Base-by-base conservation (phyloP, 1,140 invertebrate species). In the Hypsibius dujardini region DNA sequence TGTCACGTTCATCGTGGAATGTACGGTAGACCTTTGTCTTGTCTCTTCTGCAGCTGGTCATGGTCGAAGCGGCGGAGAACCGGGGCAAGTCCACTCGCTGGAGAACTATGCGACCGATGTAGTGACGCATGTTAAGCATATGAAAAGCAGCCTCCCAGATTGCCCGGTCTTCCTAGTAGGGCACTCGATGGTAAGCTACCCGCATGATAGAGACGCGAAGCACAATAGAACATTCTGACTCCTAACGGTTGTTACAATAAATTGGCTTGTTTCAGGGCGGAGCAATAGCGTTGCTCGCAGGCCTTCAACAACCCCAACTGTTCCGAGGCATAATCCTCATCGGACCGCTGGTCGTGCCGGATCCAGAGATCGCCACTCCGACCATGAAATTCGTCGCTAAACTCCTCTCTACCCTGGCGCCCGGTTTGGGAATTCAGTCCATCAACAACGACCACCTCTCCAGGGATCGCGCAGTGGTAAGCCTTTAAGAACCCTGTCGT, bases 171-270 rank as follows among this genome's bases (percentile, higher is more conserved):
- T 78, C 73, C 72, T 80, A 2, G 74, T 80, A 46, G 80, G 80
- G 14, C 80, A 81, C 76, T 81, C 80, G 1, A 81, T 81, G 80
- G 80, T 81, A 74, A 72, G 75, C 69, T 72, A 46, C n/a, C n/a
- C n/a, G n/a, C n/a, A n/a, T n/a, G n/a, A n/a, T n/a, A n/a, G n/a
- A n/a, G n/a, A n/a, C n/a, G n/a, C n/a, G n/a, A n/a, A n/a, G n/a
- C n/a, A n/a, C n/a, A n/a, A n/a, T n/a, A n/a, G n/a, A n/a, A n/a
- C n/a, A n/a, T n/a, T n/a, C 45, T 72, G 47, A 1, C 45, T n/a
- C 47, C 62, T 47, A 45, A n/a, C 28, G 3, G 70, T 46, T 42
- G n/a, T 12, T 72, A 47, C 14, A 14, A 67, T 72, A 47, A 40
- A 69, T 47, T 69, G 59, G 28, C 28, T 47, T 74, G 46, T 45